Evolutionary conservation across 1,140 invertebrate genomes (phyloP), one percentile per base, ranked within the genome.

Genomic region (Macrotrachela quadricornifera): DNA sequence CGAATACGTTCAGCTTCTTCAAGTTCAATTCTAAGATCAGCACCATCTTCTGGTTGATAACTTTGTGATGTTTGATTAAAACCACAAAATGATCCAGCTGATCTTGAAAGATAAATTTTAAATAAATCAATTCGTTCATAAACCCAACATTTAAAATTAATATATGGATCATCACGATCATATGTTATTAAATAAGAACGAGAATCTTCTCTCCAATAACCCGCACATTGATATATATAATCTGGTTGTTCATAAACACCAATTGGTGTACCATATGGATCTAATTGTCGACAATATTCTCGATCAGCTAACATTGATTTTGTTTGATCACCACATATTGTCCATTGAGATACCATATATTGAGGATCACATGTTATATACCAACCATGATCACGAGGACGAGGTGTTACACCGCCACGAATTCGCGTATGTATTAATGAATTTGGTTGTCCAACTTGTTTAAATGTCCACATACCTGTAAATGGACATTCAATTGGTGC

Each of bases 401-500:
- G 17, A 18, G 46, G 46, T 16, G 47, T 49, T 18, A 46, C 42
- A n/a, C 53, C 53, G 14, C 53, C 53, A n/a, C 53, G 46, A 14
- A 54, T 54, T 17, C 53, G 15, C 9, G 53, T 54, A 18, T 16
- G 42, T 12, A 54, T 36, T 21, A 49, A 17, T 36, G 37, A 41
- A 1, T 46, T 42, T 0, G 11, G 4, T 44, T 54, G 53, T n/a
- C 53, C 53, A n/a, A 15, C 43, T 49, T 54, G 53, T 49, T 44
- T 54, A 30, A 54, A 54, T 21, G 40, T 44, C 30, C 18, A 54
- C 17, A 54, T 54, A 18, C 53, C 53, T 12, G 53, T 54, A 21
- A 54, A 54, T 17, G 53, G 53, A 54, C 53, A 54, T 44, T 54
- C 53, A 14, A 46, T 49, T 10, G 53, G 43, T n/a, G 53, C 53